Base-by-base conservation (phyloP, 2,113 vertebrate species). In the Rostratula benghalensis region DNA sequence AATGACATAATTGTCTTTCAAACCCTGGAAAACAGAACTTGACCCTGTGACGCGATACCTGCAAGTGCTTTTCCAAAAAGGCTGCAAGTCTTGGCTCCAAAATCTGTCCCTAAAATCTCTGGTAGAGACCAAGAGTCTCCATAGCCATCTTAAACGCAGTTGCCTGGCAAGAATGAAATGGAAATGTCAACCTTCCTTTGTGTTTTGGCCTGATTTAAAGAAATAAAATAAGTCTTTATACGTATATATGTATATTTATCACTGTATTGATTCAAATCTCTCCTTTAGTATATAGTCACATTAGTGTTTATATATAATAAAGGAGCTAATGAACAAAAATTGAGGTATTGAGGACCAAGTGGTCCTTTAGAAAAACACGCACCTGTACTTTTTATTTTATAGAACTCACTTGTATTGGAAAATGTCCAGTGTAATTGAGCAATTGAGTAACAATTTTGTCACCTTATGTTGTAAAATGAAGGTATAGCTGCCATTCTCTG, bases 1-100 rank as follows among this genome's bases (percentile, higher is more conserved):
- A 93, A 90, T 93, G 73, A 90, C 80, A 92, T 89, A 6, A 93
- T 88, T 89, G 86, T 51, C 86, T 78, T 92, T 92, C 50, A 92
- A 33, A 84, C 70, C 43, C 65, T 93, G 77, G 83, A 87, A 64
- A 94, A 93, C 69, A 78, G 33, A 88, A 33, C 56, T 96, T 64
- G 53, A 73, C 83, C 6, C 0, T 31, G 69, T 28, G 80, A 53
- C 0, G 10, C 11, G 65, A 71, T 96, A 93, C 96, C 88, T 95
- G 83, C 56, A 82, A 64, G 22, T 56, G 65, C 68, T 92, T 87
- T 83, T 81, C 76, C 65, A 89, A 64, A 70, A 70, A 61, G 43
- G 11, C 79, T 59, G 67, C 30, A 23, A 22, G 48, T 41, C 1
- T 9, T 41, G 76, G 59, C 79, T 87, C 68, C 56, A 35, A 54